Evolutionary conservation across 2,888 invertebrate species (phyloP).

Genomic region (Arrhopalites spinosus): DNA sequence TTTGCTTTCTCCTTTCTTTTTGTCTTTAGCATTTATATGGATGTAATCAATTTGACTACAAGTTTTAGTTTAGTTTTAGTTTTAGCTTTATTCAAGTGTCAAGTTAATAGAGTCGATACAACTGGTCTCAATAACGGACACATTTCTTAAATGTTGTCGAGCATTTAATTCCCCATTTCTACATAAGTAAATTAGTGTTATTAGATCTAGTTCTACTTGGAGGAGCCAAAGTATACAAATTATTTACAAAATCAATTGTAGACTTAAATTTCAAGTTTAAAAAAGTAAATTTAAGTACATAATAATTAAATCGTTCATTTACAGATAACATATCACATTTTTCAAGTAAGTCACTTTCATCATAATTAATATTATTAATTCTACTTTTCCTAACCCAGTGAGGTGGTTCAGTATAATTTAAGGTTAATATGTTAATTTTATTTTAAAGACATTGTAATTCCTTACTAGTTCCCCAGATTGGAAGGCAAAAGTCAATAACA

Average conservation of each 20-base stretch:
- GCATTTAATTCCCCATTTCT: too few relatives aligned
- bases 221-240: background rate
- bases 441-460: background rate
- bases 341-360: background rate
- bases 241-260: background rate
- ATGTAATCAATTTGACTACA: too few relatives aligned
- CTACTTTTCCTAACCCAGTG: background rate
- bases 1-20: background rate
- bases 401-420: background rate
- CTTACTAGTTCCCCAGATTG: background rate
- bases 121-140: too few relatives aligned
- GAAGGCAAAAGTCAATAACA: background rate
- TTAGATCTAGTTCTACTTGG: background rate
- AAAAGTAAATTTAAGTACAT: background rate
- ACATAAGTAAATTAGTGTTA: too few relatives aligned
- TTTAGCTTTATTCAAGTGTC: too few relatives aligned
- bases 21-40: too few relatives aligned
- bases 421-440: slow-evolving; percentile 3
- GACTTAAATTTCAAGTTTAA: background rate
- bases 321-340: background rate
- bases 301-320: slow-evolving; percentile 2
- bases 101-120: too few relatives aligned
- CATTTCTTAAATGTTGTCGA: too few relatives aligned
- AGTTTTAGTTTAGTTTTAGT: too few relatives aligned
- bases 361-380: background rate